A percentile compares a stretch with the other conserved stretches of the same genome.
Conservation (phyloP, 2,888 invertebrate species). For the Steinernema hermaphroditum region DNA sequence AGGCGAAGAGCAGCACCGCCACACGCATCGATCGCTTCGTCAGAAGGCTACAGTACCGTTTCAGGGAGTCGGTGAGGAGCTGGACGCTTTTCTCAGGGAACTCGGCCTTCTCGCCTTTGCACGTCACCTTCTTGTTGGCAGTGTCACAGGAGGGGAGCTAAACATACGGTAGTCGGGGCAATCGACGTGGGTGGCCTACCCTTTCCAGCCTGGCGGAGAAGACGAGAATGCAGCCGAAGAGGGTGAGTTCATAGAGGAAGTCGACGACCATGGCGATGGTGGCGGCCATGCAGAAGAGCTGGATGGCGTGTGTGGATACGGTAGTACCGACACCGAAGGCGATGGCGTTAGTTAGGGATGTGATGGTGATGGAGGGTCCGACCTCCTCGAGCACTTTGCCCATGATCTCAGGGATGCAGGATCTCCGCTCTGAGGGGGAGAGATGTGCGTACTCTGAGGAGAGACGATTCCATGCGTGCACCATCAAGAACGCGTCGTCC, state of each 20-base stretch:
- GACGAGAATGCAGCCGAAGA: constrained; percentile 40
- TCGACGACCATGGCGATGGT: constrained; percentile 41
- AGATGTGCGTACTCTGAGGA: constrained; percentile 40
- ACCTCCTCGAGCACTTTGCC: constrained; percentile 61
- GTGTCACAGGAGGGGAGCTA: constrained; percentile 27
- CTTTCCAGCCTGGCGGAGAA: constrained; percentile 36
- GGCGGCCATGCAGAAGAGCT: constrained; percentile 41
- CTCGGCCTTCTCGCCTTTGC: not conserved
- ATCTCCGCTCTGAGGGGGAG: not conserved
- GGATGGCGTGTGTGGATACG: constrained; percentile 40
- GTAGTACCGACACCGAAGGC: constrained; percentile 44
- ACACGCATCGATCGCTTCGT: constrained; percentile 27
- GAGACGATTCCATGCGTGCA: constrained; percentile 39
- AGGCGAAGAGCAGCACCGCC: constrained; percentile 16
- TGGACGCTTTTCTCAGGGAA: constrained; percentile 28
- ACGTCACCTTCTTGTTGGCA: constrained; percentile 10
- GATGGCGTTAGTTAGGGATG: constrained; percentile 45
- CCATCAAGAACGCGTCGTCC: constrained; percentile 45
- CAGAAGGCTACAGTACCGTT: constrained; percentile 31
- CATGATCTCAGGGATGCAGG: constrained; percentile 34
- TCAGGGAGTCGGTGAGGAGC: not conserved
- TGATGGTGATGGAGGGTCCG: constrained; percentile 59
- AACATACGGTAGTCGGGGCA: too few relatives aligned
- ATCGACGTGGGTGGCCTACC: too few relatives aligned
- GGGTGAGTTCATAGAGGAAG: constrained; percentile 41